These are phyloP conservation scores for Hycleus phaleratus DNA, from an alignment of 1,140 invertebrate species.

Conservation along the genomic window DNA sequence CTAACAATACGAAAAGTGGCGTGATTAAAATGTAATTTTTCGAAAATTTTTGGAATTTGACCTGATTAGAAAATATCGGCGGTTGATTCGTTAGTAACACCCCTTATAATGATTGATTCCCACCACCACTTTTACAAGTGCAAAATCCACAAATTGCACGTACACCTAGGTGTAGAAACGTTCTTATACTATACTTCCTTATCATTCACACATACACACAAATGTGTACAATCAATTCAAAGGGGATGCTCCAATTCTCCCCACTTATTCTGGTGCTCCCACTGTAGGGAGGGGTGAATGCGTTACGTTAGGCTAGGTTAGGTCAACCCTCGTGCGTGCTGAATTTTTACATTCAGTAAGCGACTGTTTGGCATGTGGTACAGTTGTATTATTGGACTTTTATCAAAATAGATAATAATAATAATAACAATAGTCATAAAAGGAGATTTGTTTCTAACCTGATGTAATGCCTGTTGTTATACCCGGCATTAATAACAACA, in stretches of 20 bases:
- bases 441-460: neutral
- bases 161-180: too few species aligned
- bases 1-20: too few species aligned
- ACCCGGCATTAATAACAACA: neutral
- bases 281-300: constrained; percentile 23
- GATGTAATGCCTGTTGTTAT: neutral
- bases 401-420: neutral
- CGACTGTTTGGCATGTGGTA: constrained; percentile 21
- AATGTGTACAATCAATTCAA: neutral
- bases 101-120: neutral
- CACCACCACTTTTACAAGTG: constrained; percentile 2
- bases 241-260: constrained; percentile 34
- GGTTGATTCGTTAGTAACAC: neutral
- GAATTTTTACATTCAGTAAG: constrained; percentile 31
- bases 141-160: constrained; percentile 3
- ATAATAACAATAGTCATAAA: too few species aligned
- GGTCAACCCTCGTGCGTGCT: constrained; percentile 32
- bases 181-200: neutral
- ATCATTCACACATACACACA: neutral
- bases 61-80: too few species aligned
- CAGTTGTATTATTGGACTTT: constrained; percentile 2
- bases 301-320: constrained; percentile 35
- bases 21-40: too few species aligned
- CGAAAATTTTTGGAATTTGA: too few species aligned
- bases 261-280: constrained; percentile 17